These are phyloP conservation scores for Acanthopagrus latus DNA, from an alignment of 2,797 vertebrate species.

Conservation along the genomic window DNA sequence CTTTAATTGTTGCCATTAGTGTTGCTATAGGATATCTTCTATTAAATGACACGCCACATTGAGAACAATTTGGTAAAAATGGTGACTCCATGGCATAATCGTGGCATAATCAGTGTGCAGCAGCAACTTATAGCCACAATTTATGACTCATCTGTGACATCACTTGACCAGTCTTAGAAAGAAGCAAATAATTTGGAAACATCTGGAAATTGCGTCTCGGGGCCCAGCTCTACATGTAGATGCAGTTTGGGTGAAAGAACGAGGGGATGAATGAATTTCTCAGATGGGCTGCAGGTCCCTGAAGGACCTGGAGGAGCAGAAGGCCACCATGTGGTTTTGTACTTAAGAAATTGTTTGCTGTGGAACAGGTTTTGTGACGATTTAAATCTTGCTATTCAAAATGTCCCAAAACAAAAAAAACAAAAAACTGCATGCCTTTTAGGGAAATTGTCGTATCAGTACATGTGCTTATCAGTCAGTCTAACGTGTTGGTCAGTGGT, in stretches of 20 bases:
- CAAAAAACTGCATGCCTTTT: neutral
- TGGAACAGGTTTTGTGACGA: slow-evolving; percentile 26
- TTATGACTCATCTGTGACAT: slow-evolving; percentile 34
- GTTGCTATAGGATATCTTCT: neutral
- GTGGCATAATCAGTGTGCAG: neutral
- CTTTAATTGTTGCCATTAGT: neutral
- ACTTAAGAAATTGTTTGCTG: slow-evolving; percentile 36
- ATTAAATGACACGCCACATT: neutral
- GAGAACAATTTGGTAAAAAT: neutral
- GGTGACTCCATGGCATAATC: neutral
- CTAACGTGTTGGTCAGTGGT: neutral
- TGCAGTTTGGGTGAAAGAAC: slow-evolving; percentile 59
- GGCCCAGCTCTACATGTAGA: slow-evolving; percentile 64
- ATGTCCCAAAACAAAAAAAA: neutral
- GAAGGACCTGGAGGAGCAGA: slow-evolving; percentile 40
- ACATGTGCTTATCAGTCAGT: slow-evolving; percentile 11
- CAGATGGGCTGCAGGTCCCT: slow-evolving; percentile 65
- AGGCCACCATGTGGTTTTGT: slow-evolving; percentile 44
- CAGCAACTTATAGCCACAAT: slow-evolving; percentile 11
- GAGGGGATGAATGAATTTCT: slow-evolving; percentile 73
- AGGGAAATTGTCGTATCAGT: neutral
- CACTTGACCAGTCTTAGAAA: slow-evolving; percentile 25
- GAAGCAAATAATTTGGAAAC: slow-evolving; percentile 56
- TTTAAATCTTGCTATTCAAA: slow-evolving; percentile 10
- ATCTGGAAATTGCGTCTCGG: slow-evolving; percentile 75